phyloP scores from a whole-genome alignment of 2,797 vertebrate species.

The Galagoides demidoff region DNA sequence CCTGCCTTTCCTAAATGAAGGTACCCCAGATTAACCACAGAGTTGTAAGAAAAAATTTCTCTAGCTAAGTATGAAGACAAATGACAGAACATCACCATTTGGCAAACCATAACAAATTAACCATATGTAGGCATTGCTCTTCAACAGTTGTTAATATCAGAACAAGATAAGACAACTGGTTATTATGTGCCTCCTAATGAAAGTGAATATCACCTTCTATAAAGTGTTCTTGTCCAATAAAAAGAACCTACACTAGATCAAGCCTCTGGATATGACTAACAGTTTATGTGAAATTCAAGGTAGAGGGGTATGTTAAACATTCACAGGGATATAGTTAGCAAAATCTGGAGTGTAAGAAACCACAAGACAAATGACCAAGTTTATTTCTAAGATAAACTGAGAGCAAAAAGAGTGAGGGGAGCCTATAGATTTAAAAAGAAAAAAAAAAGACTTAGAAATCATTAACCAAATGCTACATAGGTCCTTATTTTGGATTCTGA shows the following conservation, averaged over 20 bases:
- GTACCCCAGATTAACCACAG: slow-evolving; percentile 11
- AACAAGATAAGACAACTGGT: background rate
- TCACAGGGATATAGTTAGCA: background rate
- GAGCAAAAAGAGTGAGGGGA: background rate
- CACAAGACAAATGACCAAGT: background rate
- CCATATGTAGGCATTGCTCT: background rate
- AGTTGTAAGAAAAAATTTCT: background rate
- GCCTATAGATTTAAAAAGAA: background rate
- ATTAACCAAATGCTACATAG: background rate
- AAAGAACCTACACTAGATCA: slow-evolving; percentile 22
- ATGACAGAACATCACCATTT: slow-evolving; percentile 33
- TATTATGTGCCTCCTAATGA: background rate
- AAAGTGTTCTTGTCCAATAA: slow-evolving; percentile 44
- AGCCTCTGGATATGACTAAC: background rate
- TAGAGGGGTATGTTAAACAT: background rate
- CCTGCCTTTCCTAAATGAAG: background rate
- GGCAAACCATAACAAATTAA: background rate
- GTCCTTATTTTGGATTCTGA: background rate
- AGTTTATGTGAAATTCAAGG: slow-evolving; percentile 36
- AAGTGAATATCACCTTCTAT: background rate
- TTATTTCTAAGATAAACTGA: slow-evolving; percentile 30
- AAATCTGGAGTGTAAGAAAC: slow-evolving; percentile 13
- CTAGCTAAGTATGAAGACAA: slow-evolving; percentile 22
- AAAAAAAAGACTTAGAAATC: background rate
- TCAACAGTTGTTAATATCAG: background rate